Base-by-base conservation (phyloP, 2,888 invertebrate species). In the Eurois occulta region DNA sequence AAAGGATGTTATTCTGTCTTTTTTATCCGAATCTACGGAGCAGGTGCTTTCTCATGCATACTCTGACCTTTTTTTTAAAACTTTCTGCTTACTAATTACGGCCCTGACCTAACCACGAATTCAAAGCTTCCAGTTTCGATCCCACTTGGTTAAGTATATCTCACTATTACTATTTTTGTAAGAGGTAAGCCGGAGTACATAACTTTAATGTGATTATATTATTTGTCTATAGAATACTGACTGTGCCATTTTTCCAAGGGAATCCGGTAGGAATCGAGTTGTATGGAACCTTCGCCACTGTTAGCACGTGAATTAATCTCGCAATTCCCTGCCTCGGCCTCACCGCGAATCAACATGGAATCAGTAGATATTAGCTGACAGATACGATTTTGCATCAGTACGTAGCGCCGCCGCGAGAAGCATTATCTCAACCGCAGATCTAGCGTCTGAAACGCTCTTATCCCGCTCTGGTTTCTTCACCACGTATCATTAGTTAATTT, bases 401-500 rank as follows among this genome's bases (percentile, higher is more conserved):
- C 87, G 86, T 87, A 83, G 75, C 86, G 86, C 85, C 86, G 88
- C 90, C 87, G 89, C 91, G 88, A 88, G 60, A 88, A 89, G 86
- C 87, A 91, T 92, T 94, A 94, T 92, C 94, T 87, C 84, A 77
- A 86, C 86, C 88, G 89, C 86, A 90, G 90, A 92, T 94, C 93
- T 91, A 86, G 90, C 89, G 87, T 89, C 89, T 90, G 90, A 91
- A 91, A 77, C 76, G 80, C 89, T 91, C 90, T 91, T 91, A 92
- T 91, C 90, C 90, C 86, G 89, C 87, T 89, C 92, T 90, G 89
- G 90, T 93, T 93, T 90, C 91, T 91, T 91, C 89, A 86, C 88
- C 90, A 93, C 92, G 92, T 94, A 94, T 95, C 94, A 95, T 95
- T 94, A 92, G 93, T 91, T 94, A 95, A 95, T 95, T 95, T 95